A percentile compares a stretch with the other conserved stretches of the same genome.
These are phyloP conservation scores for Chelonia mydas DNA, from an alignment of 2,797 vertebrate species.

Conservation along the genomic window DNA sequence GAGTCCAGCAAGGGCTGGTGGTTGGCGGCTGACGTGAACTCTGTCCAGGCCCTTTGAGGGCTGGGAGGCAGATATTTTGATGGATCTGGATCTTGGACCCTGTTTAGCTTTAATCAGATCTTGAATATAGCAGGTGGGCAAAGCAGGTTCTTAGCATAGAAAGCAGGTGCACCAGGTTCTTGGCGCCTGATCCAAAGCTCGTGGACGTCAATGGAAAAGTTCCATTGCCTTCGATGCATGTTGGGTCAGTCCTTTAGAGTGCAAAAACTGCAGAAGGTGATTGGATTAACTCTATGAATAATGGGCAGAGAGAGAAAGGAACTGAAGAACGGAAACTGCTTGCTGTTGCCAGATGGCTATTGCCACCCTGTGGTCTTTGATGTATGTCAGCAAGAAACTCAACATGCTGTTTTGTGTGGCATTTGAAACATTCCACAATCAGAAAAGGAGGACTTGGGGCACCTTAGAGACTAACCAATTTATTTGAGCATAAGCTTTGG, in stretches of 20 bases:
- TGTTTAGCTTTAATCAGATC: background rate
- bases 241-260: background rate
- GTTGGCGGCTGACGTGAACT: background rate
- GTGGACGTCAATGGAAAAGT: background rate
- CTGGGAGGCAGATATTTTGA: background rate
- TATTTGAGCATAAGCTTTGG: too few species aligned
- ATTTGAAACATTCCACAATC: accelerated
- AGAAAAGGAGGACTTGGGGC: too few species aligned
- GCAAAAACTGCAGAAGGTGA: background rate
- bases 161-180: background rate
- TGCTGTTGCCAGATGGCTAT: background rate
- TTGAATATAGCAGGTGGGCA: background rate
- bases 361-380: background rate
- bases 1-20: background rate
- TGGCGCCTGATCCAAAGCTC: background rate
- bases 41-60: background rate
- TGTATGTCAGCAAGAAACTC: background rate
- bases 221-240: background rate
- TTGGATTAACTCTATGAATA: background rate
- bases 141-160: background rate
- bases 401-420: background rate
- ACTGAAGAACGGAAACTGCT: background rate
- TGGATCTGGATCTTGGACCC: background rate
- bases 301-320: background rate
- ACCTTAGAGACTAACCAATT: too few species aligned